phyloP scores from a whole-genome alignment of 2,113 vertebrate species.

The Cyanocitta stelleri region DNA sequence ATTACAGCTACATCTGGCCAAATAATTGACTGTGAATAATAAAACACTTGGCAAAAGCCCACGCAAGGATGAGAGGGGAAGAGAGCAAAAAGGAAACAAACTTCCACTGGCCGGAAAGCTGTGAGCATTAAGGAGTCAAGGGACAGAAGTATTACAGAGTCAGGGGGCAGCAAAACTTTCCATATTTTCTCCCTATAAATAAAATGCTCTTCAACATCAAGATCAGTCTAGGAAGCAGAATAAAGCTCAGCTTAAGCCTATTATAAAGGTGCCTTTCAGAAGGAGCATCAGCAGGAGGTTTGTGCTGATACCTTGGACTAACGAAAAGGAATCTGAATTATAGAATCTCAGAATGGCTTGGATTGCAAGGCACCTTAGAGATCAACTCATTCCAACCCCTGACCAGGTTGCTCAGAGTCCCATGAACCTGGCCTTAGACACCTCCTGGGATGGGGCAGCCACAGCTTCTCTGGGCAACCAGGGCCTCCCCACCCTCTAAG shows the following conservation, averaged over 20 bases:
- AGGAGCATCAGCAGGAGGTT: not conserved
- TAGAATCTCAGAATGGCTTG: not conserved
- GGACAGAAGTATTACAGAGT: not conserved
- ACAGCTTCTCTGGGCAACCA: not conserved
- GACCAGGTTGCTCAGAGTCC: accelerated
- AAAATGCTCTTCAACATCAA: not conserved
- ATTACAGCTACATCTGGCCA: constrained; percentile 31
- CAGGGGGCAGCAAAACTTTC: not conserved
- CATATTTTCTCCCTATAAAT: constrained; percentile 3
- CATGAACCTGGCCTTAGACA: not conserved
- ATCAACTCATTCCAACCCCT: not conserved
- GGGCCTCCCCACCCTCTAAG: accelerated
- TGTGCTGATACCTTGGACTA: not conserved
- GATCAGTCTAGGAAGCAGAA: not conserved
- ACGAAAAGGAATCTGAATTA: not conserved
- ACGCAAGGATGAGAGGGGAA: not conserved
- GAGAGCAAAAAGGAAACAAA: not conserved
- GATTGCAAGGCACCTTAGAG: not conserved
- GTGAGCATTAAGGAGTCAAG: not conserved
- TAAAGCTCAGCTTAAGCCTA: not conserved
- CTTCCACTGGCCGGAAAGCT: constrained; percentile 1
- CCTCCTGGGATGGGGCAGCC: not conserved
- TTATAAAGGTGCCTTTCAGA: not conserved
- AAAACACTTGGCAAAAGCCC: not conserved
- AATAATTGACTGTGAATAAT: constrained; percentile 27